Conservation (phyloP, 2,888 invertebrate genomes). For the Chymomyza amoena region DNA sequence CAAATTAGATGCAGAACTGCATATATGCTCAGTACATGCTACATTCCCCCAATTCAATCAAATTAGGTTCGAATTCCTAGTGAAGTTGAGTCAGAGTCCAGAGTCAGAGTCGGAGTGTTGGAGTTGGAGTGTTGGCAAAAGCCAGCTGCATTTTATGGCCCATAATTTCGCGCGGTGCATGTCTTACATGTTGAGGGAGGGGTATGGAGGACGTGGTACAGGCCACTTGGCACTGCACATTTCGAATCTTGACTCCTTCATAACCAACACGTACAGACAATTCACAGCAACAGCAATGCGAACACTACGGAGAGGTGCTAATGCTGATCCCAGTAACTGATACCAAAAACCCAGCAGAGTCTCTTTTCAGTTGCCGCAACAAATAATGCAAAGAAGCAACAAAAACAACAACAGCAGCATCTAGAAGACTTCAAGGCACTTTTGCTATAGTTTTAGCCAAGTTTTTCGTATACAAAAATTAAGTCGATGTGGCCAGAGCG, state of each 20-base stretch:
- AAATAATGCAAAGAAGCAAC: slow-evolving; percentile 66
- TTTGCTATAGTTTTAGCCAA: slow-evolving; percentile 48
- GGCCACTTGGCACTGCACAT: slow-evolving; percentile 37
- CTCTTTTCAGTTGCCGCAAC: slow-evolving; percentile 19
- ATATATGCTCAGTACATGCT: slow-evolving; percentile 38
- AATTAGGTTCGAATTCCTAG: slow-evolving; percentile 58
- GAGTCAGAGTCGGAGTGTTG: slow-evolving; percentile 4
- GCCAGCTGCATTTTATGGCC: slow-evolving; percentile 44
- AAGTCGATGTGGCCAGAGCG: slow-evolving; percentile 50
- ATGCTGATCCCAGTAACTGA: slow-evolving; percentile 73
- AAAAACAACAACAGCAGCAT: too few species aligned
- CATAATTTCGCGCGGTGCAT: slow-evolving; percentile 56
- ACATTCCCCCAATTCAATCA: slow-evolving; percentile 40
- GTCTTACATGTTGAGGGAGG: slow-evolving; percentile 8
- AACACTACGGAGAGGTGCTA: slow-evolving; percentile 60
- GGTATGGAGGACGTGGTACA: slow-evolving; percentile 17
- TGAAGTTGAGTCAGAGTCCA: slow-evolving; percentile 2
- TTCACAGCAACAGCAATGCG: slow-evolving; percentile 62
- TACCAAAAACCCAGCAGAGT: slow-evolving; percentile 33
- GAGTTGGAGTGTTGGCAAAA: slow-evolving; percentile 30
- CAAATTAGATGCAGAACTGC: slow-evolving; percentile 64
- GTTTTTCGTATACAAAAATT: slow-evolving; percentile 52
- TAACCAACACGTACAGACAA: slow-evolving; percentile 70
- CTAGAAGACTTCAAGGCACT: slow-evolving; percentile 29
- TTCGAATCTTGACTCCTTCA: slow-evolving; percentile 44